Evolutionary conservation across 2,888 invertebrate species (phyloP), one percentile per base, ranked within the genome.

Genomic region (Dysmachus trigonus): DNA sequence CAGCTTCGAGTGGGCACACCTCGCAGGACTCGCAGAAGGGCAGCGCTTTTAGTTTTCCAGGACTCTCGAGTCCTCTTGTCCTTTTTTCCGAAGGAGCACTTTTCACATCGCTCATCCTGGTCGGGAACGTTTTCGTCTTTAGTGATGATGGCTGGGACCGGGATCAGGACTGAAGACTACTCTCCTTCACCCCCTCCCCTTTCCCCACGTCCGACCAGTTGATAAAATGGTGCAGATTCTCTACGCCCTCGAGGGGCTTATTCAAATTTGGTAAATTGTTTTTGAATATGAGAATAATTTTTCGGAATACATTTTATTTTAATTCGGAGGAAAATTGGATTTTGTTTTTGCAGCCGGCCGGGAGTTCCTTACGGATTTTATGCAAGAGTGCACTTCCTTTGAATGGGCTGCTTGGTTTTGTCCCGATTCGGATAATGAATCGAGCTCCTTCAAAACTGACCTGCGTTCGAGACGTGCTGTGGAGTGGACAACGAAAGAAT

Each of bases 1-100:
- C 73, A 62, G 18, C 74, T 41, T 87, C 53, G 38, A 86, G 85
- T 87, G 82, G 85, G 51, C 51, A 82, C 82, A 82, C 87, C 62
- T 83, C 47, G 33, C 31, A 18, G 27, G 31, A 47, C 73, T 79
- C 30, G 38, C 27, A 62, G 72, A 38, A 83, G 83, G 83, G 83
- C 72, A 83, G 83, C 83, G 83, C 83, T 83, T 83, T 83, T 83
- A 83, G 83, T 83, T 83, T 83, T 83, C 72, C 72, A 83, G 30
- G 51, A 38, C 86, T 71, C 83, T 87, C 82, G 85, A 87, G 82
- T 86, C 87, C 87, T 87, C 85, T 85, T 86, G 81, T 87, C 85
- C 85, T 86, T 86, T 85, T 87, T 85, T 30, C 72, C 72, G 30
- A 74, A 81, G 72, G 53, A 83, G 85, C 53, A 85, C 79, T 82